These are phyloP conservation scores for Hartigia nigra DNA, from an alignment of 2,888 invertebrate genomes.

Conservation along the genomic window DNA sequence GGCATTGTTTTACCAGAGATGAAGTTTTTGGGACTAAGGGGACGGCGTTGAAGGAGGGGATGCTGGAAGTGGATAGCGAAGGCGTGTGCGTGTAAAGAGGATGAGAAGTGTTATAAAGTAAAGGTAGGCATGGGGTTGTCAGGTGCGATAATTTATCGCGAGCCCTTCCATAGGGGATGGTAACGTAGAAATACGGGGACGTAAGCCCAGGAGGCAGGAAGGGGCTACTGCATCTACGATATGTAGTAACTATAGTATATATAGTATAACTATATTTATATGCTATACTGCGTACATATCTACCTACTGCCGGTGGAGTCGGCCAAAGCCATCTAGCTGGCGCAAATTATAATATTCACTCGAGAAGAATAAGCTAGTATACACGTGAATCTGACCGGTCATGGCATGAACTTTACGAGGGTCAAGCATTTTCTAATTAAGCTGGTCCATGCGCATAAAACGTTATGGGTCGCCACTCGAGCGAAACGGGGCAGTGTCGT, in stretches of 20 bases:
- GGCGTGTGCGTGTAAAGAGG: not conserved
- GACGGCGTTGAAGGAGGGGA: not conserved
- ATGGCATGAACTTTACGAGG: conserved; percentile 45
- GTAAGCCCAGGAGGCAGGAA: conserved; percentile 8
- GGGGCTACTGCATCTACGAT: not conserved
- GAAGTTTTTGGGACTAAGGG: conserved; percentile 15
- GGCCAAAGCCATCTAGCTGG: conserved; percentile 25
- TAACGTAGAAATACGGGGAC: conserved; percentile 6
- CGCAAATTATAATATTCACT: conserved; percentile 38
- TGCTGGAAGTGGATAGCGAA: conserved; percentile 5
- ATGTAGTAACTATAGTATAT: not conserved
- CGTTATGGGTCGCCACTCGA: conserved; percentile 41
- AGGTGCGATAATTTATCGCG: conserved; percentile 34
- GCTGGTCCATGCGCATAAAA: conserved; percentile 49
- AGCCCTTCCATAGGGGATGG: conserved; percentile 10
- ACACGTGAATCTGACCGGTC: conserved; percentile 5
- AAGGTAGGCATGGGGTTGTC: conserved; percentile 31
- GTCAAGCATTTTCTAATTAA: conserved; percentile 61
- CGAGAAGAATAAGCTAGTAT: conserved; percentile 11
- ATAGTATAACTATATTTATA: not conserved
- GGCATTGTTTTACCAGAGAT: conserved; percentile 25
- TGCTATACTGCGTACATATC: not conserved
- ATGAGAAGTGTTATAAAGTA: conserved; percentile 24
- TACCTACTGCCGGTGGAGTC: not conserved
- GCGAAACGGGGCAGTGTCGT: conserved; percentile 22